Percentiles rank a stretch among this genome's conserved stretches.
These are phyloP conservation scores for Scopus umbretta DNA, from an alignment of 2,113 vertebrate species.

Conservation along the genomic window DNA sequence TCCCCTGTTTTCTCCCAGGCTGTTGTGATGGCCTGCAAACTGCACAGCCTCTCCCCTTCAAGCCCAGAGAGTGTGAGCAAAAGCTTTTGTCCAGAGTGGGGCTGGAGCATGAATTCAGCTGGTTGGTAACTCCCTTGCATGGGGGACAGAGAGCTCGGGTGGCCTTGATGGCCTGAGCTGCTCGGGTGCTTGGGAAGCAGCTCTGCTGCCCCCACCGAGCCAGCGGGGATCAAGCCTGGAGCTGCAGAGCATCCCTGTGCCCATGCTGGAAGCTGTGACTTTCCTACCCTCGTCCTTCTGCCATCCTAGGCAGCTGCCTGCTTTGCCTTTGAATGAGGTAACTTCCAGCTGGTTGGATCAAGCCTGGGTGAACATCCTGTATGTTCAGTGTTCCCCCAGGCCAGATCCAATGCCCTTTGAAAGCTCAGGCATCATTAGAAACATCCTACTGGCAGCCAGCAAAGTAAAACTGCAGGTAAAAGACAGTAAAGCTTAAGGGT, in stretches of 20 bases:
- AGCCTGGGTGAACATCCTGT: not conserved
- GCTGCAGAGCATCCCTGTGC: not conserved
- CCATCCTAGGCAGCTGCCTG: not conserved
- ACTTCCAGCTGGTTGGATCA: not conserved
- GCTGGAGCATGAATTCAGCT: not conserved
- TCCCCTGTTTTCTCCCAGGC: not conserved
- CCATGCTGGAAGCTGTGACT: not conserved
- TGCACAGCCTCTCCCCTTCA: not conserved
- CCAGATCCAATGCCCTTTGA: not conserved
- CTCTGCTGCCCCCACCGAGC: not conserved
- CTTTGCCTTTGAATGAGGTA: not conserved
- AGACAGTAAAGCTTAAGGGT: not conserved
- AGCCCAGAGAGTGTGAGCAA: not conserved
- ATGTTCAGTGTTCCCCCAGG: not conserved
- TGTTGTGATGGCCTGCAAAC: not conserved
- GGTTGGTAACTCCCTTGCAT: not conserved
- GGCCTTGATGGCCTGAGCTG: not conserved
- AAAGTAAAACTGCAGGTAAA: not conserved
- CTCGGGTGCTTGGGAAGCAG: not conserved
- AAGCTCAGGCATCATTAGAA: not conserved
- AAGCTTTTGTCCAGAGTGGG: not conserved
- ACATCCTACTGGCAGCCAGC: not conserved
- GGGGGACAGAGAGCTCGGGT: not conserved
- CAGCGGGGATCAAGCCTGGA: not conserved
- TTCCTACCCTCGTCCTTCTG: not conserved